Evolutionary conservation across 1,140 invertebrate species (phyloP), one percentile per base, ranked within the genome.

Genomic region (Drosophila bocki): DNA sequence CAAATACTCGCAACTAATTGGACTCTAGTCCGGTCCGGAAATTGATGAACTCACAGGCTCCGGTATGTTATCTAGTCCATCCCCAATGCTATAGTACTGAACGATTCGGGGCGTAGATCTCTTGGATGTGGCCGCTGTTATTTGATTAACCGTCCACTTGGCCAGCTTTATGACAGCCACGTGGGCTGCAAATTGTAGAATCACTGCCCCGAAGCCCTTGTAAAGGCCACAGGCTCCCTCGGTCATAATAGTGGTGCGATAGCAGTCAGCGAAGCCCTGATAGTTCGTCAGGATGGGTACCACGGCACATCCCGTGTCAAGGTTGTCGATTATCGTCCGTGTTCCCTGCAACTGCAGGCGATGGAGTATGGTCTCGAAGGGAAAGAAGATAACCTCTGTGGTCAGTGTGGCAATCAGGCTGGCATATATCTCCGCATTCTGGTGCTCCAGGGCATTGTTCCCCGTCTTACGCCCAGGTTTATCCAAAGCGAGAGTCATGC

Each of bases 251-350:
- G 98, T 98, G 17, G 95, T 96, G 67, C 95, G 94, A 90, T 98
- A 98, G 93, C 99, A 99, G 93, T 99, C 98, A 37, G 96, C 92
- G 33, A 97, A 96, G 17, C 95, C 95, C 81, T 95, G 94, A 83
- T 95, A 95, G 47, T 98, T 97, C 13, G 97, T 70, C 96, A 95
- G 1, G 98, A 95, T 92, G 1, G 97, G 96, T 6, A 95, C 95
- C 0, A 98, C 98, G 72, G 96, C 96, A 62, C 95, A 94, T 59
- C 97, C 97, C 57, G 95, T 96, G 92, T 99, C 98, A 57, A 99
- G 95, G 93, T 99, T 98, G 93, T 99, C 99, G 70, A 99, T 98
- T 56, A 99, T 98, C 15, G 98, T 99, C 72, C 98, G 95, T 1
- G 98, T 99, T 26, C 98, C 98, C 95, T 98, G 95, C 83, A 97